Conservation (phyloP, 1,140 invertebrate species). For the Saxidomus purpurata region DNA sequence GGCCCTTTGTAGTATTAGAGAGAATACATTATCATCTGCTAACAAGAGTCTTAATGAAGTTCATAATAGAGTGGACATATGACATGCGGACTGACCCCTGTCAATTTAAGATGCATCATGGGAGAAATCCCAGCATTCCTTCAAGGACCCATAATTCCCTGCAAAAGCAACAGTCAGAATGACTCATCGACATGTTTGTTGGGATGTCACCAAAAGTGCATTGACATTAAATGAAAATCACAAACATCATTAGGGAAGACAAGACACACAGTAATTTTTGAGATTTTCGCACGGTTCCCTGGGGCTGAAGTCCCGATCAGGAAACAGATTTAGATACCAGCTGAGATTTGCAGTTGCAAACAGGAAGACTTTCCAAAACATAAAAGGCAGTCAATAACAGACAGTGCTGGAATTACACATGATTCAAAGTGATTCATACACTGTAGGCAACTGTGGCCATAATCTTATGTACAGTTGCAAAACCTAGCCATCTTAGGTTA, state of each 20-base stretch:
- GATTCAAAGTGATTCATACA: slow-evolving; percentile 15
- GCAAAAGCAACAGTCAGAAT: slow-evolving; percentile 29
- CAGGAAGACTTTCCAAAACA: background rate
- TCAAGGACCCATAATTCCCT: background rate
- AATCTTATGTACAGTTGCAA: too few species aligned
- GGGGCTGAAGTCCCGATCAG: slow-evolving; percentile 13
- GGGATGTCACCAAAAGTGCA: slow-evolving; percentile 35
- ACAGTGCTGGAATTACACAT: background rate
- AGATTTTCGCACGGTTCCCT: background rate
- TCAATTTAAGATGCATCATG: slow-evolving; percentile 43
- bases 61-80: slow-evolving; percentile 36
- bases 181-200: slow-evolving; percentile 39
- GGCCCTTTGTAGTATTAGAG: too few species aligned
- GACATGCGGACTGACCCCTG: slow-evolving; percentile 48
- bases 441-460: background rate
- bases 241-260: slow-evolving; percentile 22
- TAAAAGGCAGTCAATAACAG: background rate
- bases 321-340: slow-evolving; percentile 6
- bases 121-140: background rate
- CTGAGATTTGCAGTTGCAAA: slow-evolving; percentile 33
- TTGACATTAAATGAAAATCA: slow-evolving; percentile 37
- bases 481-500: too few species aligned
- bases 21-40: too few species aligned
- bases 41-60: slow-evolving; percentile 54
- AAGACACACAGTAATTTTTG: slow-evolving; percentile 18